phyloP scores from a whole-genome alignment of 2,113 vertebrate genomes.

The Lates calcarifer region DNA sequence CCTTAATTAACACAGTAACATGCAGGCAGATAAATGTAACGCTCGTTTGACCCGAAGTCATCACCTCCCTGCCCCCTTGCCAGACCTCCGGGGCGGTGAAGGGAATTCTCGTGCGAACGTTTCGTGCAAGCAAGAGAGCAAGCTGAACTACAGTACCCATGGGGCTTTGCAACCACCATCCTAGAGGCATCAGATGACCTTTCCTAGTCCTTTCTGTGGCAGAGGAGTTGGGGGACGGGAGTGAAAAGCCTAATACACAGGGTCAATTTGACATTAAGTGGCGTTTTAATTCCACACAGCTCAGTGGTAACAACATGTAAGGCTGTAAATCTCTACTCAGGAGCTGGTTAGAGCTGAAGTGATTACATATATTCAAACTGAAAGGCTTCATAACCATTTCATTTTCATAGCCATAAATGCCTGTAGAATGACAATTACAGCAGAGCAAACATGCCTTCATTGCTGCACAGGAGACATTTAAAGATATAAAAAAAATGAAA shows the following conservation, averaged over 20 bases:
- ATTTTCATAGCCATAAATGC: slow-evolving; percentile 7
- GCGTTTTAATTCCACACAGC: slow-evolving; percentile 38
- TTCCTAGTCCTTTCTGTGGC: slow-evolving; percentile 37
- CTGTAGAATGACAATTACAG: slow-evolving; percentile 6
- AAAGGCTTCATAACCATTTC: background rate
- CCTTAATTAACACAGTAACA: slow-evolving; percentile 66
- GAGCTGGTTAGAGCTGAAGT: slow-evolving; percentile 9
- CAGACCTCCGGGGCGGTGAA: slow-evolving; percentile 35
- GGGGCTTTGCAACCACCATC: slow-evolving; percentile 57
- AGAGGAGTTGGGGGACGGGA: slow-evolving; percentile 15
- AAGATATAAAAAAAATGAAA: background rate
- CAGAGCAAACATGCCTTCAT: background rate
- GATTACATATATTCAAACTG: slow-evolving; percentile 18
- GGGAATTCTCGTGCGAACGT: slow-evolving; percentile 34
- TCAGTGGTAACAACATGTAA: background rate
- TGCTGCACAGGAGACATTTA: slow-evolving; percentile 7
- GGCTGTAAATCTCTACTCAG: slow-evolving; percentile 23
- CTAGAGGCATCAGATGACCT: slow-evolving; percentile 52
- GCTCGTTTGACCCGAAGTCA: slow-evolving; percentile 61
- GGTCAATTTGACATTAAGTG: slow-evolving; percentile 55
- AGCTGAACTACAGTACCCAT: slow-evolving; percentile 61
- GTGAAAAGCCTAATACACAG: slow-evolving; percentile 26
- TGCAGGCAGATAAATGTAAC: slow-evolving; percentile 57
- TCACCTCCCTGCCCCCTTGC: slow-evolving; percentile 42
- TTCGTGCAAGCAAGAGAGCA: slow-evolving; percentile 37